Percentiles rank a stretch among this genome's conserved stretches.
These are phyloP conservation scores for Babylonia areolata DNA, from an alignment of 1,140 invertebrate genomes.

Conservation along the genomic window DNA sequence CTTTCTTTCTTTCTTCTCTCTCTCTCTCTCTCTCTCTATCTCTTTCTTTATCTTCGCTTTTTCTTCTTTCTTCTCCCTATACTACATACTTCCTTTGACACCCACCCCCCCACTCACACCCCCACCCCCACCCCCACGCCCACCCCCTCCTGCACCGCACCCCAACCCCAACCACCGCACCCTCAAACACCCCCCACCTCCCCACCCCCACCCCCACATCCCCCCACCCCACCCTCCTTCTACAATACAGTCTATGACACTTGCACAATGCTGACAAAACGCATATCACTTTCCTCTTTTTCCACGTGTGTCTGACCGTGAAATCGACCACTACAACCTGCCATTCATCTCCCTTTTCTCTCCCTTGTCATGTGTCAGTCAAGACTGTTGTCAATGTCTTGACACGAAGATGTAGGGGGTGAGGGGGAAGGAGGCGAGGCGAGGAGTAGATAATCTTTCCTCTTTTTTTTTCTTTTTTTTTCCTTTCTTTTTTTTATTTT, in stretches of 20 bases:
- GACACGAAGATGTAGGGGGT: not conserved
- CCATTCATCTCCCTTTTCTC: not conserved
- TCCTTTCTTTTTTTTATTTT: not conserved
- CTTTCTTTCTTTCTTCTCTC: not conserved
- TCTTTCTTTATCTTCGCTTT: not conserved
- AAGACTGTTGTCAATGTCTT: not conserved
- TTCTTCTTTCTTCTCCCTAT: not conserved
- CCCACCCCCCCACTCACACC: not conserved
- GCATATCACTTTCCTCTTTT: conserved; percentile 12
- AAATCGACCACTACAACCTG: conserved; percentile 25
- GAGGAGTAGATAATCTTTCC: not conserved
- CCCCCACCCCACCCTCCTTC: not conserved
- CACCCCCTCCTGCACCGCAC: not conserved
- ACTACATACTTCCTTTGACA: not conserved
- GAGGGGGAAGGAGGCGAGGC: not conserved
- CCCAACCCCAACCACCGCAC: not conserved
- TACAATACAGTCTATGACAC: conserved; percentile 15
- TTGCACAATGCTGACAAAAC: conserved; percentile 25
- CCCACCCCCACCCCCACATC: not conserved
- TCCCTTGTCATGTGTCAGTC: not conserved
- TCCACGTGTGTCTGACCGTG: not conserved
- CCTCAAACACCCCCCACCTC: not conserved
- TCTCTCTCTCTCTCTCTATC: not conserved
- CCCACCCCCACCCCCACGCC: not conserved
- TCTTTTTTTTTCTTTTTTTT: too few relatives aligned